Percentiles rank a stretch among this genome's conserved stretches.
phyloP scores from a whole-genome alignment of 2,113 vertebrate species.

The Perognathus longimembris region DNA sequence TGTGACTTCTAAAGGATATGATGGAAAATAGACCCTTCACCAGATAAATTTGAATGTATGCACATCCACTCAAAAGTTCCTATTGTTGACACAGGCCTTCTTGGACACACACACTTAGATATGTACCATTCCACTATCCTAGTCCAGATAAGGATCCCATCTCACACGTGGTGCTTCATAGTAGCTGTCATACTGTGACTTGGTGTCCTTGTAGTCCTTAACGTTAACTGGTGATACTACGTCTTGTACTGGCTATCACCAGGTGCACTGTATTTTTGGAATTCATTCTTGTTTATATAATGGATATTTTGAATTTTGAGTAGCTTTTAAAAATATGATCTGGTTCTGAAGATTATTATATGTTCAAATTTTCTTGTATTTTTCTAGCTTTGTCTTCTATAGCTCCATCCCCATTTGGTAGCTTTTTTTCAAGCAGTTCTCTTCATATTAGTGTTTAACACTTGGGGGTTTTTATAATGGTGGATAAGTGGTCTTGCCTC shows the following conservation, averaged over 20 bases:
- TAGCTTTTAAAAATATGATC: background rate
- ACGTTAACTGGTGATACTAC: background rate
- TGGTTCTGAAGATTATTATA: slow-evolving; percentile 32
- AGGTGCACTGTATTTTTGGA: background rate
- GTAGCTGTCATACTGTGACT: background rate
- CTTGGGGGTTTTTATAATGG: background rate
- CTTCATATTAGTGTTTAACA: background rate
- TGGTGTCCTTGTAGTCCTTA: background rate
- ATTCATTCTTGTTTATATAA: slow-evolving; percentile 29
- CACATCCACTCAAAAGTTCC: background rate
- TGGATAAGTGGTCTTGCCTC: background rate
- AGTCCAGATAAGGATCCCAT: background rate
- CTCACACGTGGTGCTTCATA: background rate
- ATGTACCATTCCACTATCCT: background rate
- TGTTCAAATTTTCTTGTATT: background rate
- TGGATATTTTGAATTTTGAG: slow-evolving; percentile 11
- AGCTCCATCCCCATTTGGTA: background rate
- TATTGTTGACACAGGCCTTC: background rate
- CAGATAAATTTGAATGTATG: background rate
- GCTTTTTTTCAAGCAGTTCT: background rate
- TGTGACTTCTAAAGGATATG: background rate
- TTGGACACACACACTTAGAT: background rate
- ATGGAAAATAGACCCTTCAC: background rate
- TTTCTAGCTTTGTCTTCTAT: background rate
- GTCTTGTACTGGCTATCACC: background rate